Conservation (phyloP, 2,888 invertebrate genomes). For the Sminthurides aquaticus region DNA sequence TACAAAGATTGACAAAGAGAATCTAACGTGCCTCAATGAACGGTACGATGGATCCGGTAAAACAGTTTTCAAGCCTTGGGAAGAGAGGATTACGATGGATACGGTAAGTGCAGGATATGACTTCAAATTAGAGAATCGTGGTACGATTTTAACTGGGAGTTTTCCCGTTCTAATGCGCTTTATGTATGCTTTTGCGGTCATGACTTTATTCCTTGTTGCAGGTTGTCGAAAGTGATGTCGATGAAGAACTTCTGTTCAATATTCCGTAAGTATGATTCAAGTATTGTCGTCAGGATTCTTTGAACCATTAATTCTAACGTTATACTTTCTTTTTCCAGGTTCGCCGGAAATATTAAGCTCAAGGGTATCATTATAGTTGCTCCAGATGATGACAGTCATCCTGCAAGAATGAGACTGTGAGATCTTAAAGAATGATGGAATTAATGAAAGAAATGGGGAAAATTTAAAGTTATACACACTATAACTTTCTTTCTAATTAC, state of each 20-base stretch:
- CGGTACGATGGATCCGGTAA: slow-evolving; percentile 75
- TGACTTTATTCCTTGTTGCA: too few species aligned
- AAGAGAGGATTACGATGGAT: slow-evolving; percentile 66
- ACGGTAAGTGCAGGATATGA: slow-evolving; percentile 53
- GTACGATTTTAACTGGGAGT: slow-evolving; percentile 15
- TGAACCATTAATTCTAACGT: neutral
- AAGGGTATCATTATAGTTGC: slow-evolving; percentile 89
- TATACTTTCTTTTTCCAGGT: slow-evolving; percentile 50
- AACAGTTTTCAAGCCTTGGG: slow-evolving; percentile 86
- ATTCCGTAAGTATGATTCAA: slow-evolving; percentile 61
- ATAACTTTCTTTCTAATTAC: neutral
- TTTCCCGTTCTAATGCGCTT: too few species aligned
- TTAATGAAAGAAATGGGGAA: too few species aligned
- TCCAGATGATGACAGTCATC: slow-evolving; percentile 78
- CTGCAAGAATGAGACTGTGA: slow-evolving; percentile 75
- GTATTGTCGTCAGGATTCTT: too few species aligned
- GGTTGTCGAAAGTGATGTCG: slow-evolving; percentile 94
- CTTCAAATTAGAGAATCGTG: too few species aligned
- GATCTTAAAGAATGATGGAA: slow-evolving; percentile 9
- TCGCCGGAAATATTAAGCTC: slow-evolving; percentile 88
- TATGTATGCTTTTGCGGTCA: too few species aligned
- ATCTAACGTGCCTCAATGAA: slow-evolving; percentile 88
- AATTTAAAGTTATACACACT: too few species aligned
- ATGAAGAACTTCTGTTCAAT: slow-evolving; percentile 91
- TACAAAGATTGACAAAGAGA: slow-evolving; percentile 77